Base-by-base conservation (phyloP, 1,140 invertebrate genomes). In the Aphelinus certus region DNA sequence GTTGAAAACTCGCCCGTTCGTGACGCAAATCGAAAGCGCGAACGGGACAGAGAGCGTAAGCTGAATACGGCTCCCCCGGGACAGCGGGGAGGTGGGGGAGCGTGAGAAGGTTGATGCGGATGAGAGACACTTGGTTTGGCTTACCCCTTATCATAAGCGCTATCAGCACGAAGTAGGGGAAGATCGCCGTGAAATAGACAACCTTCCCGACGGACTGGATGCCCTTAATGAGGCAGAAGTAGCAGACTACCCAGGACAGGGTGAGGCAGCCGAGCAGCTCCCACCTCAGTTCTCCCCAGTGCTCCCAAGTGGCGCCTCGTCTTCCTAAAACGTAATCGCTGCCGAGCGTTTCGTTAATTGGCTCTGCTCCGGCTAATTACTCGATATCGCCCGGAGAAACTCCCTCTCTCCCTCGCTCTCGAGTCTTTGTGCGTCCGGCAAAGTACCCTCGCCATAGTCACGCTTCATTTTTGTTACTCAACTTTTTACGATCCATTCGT, bases 161-260 rank as follows among this genome's bases (percentile, higher is more conserved):
- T 1, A 91, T 89, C 57, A 95, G 86, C 81, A 95, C 91, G 10
- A 95, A 88, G 81, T 95, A 95, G 1, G 94, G 94, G 83, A 95
- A 94, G 5, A 93, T 82, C 0, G 93, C 91, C 2, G 93, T 94
- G 82, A 94, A 93, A 81, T 94, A 94, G 26, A 93, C 92, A 9
- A 95, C 94, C 88, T 97, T 97, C 67, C 95, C 95, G 1, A 94
- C 92, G 76, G 92, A 93, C 84, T 91, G 89, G 58, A 94, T 90
- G 56, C 93, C 93, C 88, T 93, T 90, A 77, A 88, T 79, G 67
- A 87, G 75, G 77, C 92, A 93, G 9, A 95, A 89, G 84, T 93
- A 95, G 51, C 93, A 92, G 60, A 95, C 84, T 58, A 94, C 79
- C 94, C 94, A 95, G 1, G 91, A 91, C 1, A 93, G 86, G 10